Evolutionary conservation across 2,113 vertebrate species (phyloP), one percentile per base, ranked within the genome.

Genomic region (Corapipo altera): DNA sequence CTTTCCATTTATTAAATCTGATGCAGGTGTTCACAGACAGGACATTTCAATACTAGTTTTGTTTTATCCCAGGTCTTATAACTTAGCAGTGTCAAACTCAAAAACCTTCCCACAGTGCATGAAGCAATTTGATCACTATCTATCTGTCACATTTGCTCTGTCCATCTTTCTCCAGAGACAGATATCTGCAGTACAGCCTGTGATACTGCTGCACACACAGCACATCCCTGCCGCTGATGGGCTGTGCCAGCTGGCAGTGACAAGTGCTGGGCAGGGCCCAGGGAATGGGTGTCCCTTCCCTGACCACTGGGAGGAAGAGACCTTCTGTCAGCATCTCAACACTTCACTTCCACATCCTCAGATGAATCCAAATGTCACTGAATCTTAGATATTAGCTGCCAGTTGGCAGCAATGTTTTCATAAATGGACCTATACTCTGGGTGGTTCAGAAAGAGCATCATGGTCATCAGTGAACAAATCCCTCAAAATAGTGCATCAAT

Each of bases 141-240:
- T 32, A 1, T 10, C 78, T 62, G 24, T 74, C 76, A 41, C 39
- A 48, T 44, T 59, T 1, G 0, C 41, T 30, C 55, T 71, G 72
- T 32, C 51, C 58, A 35, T 69, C 59, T 64, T 54, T 55, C 73
- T 78, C 7, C 30, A 32, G 71, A 46, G 61, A 32, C 15, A 32
- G 32, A 20, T 24, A 18, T 18, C 43, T 86, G 67, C 3, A 9
- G 54, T 33, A 37, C 64, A 70, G 64, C 54, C 19, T 0, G 0
- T 26, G 30, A 11, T 12, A 23, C 14, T 86, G 48, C 72, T 35
- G 27, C 48, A 65, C 43, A 30, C 39, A 5, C 41, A 66, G 2
- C 12, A 10, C 22, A 13, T 12, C 59, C 5, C 1, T 4, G 8
- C 17, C 0, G 1, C 71, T 54, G 54, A 9, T 5, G 11, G 33